Evolutionary conservation across 1,140 invertebrate species (phyloP).

Genomic region (Drosophila melanica): DNA sequence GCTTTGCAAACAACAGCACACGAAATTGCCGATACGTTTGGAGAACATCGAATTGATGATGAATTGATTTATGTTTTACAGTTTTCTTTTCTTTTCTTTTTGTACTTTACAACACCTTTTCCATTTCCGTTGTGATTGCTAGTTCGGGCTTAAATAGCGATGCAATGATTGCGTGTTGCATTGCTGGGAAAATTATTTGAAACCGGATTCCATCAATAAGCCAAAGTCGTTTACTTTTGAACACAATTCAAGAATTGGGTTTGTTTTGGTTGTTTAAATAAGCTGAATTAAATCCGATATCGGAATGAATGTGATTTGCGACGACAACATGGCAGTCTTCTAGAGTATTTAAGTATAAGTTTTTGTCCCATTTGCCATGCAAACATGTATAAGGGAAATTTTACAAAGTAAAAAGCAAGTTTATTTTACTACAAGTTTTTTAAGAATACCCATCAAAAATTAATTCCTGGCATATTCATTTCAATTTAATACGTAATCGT

Average conservation of each 20-base stretch:
- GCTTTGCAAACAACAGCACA: constrained; percentile 50
- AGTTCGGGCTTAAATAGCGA: constrained; percentile 2
- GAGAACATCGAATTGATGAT: constrained; percentile 51
- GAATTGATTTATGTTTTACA: constrained; percentile 63
- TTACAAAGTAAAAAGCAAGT: too few species aligned
- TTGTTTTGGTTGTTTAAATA: not conserved
- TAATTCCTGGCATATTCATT: too few species aligned
- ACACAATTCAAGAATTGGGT: not conserved
- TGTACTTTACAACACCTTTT: constrained; percentile 23
- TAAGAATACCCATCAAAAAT: too few species aligned
- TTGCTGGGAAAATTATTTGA: constrained; percentile 21
- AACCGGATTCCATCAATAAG: constrained; percentile 20
- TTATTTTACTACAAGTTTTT: not conserved
- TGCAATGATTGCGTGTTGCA: constrained; percentile 23
- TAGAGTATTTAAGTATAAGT: not conserved
- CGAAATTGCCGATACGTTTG: constrained; percentile 33
- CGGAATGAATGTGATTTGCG: too few species aligned
- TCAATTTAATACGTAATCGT: too few species aligned
- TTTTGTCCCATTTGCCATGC: not conserved
- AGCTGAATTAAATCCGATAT: not conserved
- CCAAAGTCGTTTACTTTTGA: constrained; percentile 20
- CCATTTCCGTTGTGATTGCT: constrained; percentile 20
- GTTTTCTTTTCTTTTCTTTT: constrained; percentile 19
- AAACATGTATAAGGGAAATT: too few species aligned
- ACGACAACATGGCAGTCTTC: not conserved